phyloP scores from a whole-genome alignment of 2,797 vertebrate species.

The Chloroceryle inda region DNA sequence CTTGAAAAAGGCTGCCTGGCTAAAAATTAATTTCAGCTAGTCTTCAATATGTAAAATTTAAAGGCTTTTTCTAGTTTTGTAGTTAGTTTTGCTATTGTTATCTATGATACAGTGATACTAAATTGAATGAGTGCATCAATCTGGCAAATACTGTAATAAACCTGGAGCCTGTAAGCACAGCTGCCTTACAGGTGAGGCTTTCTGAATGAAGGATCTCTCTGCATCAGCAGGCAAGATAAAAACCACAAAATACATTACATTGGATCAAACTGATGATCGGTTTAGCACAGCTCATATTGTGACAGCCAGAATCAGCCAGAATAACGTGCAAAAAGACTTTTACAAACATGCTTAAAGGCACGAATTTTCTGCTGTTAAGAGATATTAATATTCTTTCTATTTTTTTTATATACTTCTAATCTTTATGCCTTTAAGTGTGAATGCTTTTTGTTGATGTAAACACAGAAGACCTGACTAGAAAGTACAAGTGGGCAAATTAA shows the following conservation, averaged over 20 bases:
- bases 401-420: background rate
- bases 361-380: background rate
- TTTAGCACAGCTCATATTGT: background rate
- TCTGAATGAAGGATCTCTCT: background rate
- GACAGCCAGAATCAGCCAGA: background rate
- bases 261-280: background rate
- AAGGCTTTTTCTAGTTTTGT: background rate
- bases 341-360: background rate
- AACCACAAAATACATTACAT: background rate
- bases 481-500: background rate
- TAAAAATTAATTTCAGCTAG: conserved; percentile 32
- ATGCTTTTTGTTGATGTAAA: background rate
- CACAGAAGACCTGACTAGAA: background rate
- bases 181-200: background rate
- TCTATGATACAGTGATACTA: background rate
- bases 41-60: conserved; percentile 10
- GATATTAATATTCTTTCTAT: background rate
- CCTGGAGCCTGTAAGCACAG: background rate
- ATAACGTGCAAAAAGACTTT: background rate
- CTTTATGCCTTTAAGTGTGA: background rate
- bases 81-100: background rate
- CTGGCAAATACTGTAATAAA: background rate
- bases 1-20: background rate
- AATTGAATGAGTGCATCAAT: background rate
- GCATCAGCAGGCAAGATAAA: background rate